Conservation (phyloP, 2,797 vertebrate species). For the Gymnothorax javanicus region DNA sequence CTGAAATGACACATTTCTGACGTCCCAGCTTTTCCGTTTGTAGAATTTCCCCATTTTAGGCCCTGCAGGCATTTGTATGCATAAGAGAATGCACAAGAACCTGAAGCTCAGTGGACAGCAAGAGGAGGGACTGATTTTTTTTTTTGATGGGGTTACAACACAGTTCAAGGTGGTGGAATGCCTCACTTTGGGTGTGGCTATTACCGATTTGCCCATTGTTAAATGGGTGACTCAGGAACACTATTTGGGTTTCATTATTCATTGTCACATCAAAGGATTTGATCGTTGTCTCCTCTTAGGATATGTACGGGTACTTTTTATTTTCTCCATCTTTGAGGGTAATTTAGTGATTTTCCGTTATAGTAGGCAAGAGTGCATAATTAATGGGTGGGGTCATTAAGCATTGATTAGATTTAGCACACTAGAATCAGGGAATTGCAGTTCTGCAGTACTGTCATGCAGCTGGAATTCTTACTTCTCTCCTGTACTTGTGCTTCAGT, state of each 20-base stretch:
- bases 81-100: slow-evolving; percentile 11
- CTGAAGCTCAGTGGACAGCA: slow-evolving; percentile 2
- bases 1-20: neutral
- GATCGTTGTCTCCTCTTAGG: slow-evolving; percentile 2
- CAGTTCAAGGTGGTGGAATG: neutral
- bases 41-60: neutral
- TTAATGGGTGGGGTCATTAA: neutral
- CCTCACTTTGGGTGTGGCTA: neutral
- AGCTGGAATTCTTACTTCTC: neutral
- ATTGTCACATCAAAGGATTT: neutral
- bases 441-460: neutral
- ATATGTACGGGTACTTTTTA: neutral
- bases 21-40: neutral
- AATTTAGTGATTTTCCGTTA: slow-evolving; percentile 12
- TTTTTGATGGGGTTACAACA: neutral
- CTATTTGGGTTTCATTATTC: neutral
- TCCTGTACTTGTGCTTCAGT: neutral
- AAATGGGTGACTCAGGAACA: neutral
- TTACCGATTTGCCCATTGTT: neutral
- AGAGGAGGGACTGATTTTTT: neutral
- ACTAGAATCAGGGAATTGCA: neutral
- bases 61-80: neutral
- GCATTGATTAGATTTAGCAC: neutral
- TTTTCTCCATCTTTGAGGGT: neutral
- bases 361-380: neutral